These are phyloP conservation scores for Gobiocypris rarus DNA, from an alignment of 2,113 vertebrate species.

Conservation along the genomic window DNA sequence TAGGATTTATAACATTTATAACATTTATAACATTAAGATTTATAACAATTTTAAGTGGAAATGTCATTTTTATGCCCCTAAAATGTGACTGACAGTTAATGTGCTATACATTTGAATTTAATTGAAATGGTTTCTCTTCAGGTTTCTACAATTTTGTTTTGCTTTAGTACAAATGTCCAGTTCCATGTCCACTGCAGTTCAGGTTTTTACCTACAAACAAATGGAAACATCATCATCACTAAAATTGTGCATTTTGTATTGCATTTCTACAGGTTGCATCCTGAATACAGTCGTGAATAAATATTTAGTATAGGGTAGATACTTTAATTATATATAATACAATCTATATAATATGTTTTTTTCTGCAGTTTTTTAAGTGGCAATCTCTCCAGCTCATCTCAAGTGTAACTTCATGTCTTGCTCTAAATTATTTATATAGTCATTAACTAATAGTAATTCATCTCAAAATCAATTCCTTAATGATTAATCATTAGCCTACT, in stretches of 20 bases:
- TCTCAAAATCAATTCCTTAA: background rate
- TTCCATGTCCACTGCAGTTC: background rate
- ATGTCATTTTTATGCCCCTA: no score
- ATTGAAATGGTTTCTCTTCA: background rate
- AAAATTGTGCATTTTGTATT: background rate
- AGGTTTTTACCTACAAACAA: constrained; percentile 60
- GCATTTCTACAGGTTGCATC: background rate
- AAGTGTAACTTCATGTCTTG: background rate
- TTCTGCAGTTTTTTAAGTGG: background rate
- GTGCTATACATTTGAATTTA: no score
- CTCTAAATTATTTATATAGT: no score
- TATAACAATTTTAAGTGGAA: no score
- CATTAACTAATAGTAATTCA: background rate
- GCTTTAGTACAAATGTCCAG: background rate
- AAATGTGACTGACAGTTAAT: no score
- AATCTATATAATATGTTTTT: no score
- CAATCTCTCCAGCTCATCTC: background rate
- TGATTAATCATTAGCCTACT: background rate
- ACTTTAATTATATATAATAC: no score
- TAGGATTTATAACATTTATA: no score
- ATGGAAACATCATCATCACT: background rate
- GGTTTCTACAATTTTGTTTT: background rate
- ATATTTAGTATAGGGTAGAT: background rate
- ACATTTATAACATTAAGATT: no score
- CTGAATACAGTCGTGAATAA: background rate